Base-by-base conservation (phyloP, 2,113 vertebrate genomes). In the Bagarius yarrelli region DNA sequence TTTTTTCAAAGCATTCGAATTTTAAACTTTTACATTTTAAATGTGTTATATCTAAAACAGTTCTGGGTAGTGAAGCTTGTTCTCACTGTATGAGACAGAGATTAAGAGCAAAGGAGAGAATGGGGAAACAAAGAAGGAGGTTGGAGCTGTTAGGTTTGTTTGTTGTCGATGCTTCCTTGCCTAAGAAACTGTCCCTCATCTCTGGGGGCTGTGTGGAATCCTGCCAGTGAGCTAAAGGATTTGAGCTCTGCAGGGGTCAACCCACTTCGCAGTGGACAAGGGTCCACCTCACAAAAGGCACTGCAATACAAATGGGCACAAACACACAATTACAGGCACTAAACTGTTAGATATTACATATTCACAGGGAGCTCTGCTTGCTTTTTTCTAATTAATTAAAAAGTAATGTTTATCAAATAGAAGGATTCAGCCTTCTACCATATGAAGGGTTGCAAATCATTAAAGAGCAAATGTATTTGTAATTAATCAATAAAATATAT, bases 101-200 rank as follows among this genome's bases (percentile, higher is more conserved):
- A 79, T 21, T 59, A 27, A 70, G 30, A 69, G 27, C 23, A 15
- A 34, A 30, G 56, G 60, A 21, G 34, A 47, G 73, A 4, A 73
- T 73, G 70, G 57, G 71, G 83, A 70, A 60, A 81, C 27, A 53
- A 40, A 18, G 23, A 21, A 25, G 81, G 32, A 67, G 60, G 74
- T 57, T 56, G 67, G 60, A 40, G 32, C 81, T 74, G 83, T 56
- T 18, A 79, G 80, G 81, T 71, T 71, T 71, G 70, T 36, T 78
- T 78, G 88, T 82, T 86, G 82, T 86, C 50, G 78, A 85, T 84
- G 79, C 88, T 88, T 92, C 88, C 92, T 93, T 93, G 92, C 93
- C 93, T 94, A 93, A 94, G 92, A 93, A 91, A 94, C 91, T 93
- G 91, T 91, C 92, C 92, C 92, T 91, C 92, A 88, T 92, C 91